Percentiles rank a stretch among this genome's conserved stretches.
Conservation (phyloP, 1,140 invertebrate species). For the Calliopsis andreniformis region DNA sequence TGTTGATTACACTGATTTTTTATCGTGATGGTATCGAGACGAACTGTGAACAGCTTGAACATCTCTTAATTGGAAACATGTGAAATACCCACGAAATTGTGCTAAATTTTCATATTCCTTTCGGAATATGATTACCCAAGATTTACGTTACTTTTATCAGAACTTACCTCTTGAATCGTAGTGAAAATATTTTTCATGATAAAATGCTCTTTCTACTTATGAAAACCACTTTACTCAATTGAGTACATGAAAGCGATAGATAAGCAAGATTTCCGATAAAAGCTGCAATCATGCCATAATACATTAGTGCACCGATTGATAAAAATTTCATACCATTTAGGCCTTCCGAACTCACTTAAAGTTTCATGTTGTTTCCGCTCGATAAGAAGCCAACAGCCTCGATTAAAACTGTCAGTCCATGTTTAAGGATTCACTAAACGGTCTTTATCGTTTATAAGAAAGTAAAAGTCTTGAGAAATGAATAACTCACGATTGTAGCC, state of each 20-base stretch:
- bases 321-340: conserved; percentile 29
- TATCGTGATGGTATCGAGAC: conserved; percentile 15
- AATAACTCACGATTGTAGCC: background rate
- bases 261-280: background rate
- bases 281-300: background rate
- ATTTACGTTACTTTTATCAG: no score
- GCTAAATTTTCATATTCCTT: no score
- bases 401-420: conserved; percentile 12
- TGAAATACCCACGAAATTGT: no score
- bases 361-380: background rate
- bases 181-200: no score
- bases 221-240: no score
- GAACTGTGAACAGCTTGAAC: conserved; percentile 21
- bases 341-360: background rate
- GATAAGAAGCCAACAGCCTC: background rate
- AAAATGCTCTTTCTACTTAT: no score
- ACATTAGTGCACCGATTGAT: background rate
- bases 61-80: conserved; percentile 20
- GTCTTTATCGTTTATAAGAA: background rate
- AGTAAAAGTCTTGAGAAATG: conserved; percentile 7
- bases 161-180: no score
- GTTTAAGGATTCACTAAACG: conserved; percentile 3
- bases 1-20: conserved; percentile 44
- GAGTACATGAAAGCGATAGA: background rate
- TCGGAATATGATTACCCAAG: no score